These are phyloP conservation scores for Brevipalpus yothersi DNA, from an alignment of 1,140 invertebrate genomes.

Conservation along the genomic window DNA sequence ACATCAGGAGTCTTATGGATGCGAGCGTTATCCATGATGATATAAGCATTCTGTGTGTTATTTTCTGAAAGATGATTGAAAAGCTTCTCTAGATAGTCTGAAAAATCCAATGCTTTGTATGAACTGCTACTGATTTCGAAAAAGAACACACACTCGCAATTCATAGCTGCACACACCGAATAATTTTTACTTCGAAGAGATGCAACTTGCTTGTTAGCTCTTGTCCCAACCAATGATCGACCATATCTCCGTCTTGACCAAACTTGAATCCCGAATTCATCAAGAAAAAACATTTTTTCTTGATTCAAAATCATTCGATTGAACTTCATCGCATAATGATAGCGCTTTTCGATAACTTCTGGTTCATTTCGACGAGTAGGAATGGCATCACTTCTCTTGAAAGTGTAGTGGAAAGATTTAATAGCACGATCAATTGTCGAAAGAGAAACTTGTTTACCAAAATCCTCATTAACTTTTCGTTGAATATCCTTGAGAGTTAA, in stretches of 20 bases:
- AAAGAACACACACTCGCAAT: not conserved
- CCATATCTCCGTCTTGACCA: not conserved
- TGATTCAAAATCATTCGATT: not conserved
- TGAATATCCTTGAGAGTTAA: not conserved
- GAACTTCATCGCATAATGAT: not conserved
- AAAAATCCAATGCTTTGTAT: not conserved
- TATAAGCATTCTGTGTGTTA: not conserved
- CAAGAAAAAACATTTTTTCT: not conserved
- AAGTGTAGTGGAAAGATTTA: not conserved
- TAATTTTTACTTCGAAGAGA: not conserved
- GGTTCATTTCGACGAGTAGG: not conserved
- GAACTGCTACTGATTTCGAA: not conserved
- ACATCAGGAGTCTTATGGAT: slow-evolving; percentile 9
- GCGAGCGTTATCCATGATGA: not conserved
- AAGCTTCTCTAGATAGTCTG: not conserved
- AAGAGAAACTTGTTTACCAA: not conserved
- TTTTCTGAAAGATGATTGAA: not conserved
- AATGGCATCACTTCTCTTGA: not conserved
- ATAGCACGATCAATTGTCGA: not conserved
- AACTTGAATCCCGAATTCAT: not conserved
- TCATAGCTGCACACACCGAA: not conserved
- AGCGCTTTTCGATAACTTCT: not conserved
- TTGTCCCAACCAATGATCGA: not conserved
- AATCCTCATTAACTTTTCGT: not conserved
- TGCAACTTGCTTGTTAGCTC: not conserved